phyloP scores from a whole-genome alignment of 2,888 invertebrate species.

The Noctua pronuba region DNA sequence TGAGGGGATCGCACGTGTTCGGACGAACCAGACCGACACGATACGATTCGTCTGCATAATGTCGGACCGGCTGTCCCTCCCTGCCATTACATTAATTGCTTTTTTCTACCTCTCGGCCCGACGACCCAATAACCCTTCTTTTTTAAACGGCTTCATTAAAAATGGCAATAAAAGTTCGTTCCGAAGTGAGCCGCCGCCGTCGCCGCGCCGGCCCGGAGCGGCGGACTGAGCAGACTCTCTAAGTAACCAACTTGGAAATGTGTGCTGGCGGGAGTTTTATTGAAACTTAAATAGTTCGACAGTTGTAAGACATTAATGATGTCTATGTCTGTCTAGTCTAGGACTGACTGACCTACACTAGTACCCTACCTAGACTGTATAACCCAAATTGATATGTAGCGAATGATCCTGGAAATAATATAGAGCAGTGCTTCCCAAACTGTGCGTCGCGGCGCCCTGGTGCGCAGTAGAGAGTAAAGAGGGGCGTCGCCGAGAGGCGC shows the following conservation, averaged over 20 bases:
- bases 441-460: too few species aligned
- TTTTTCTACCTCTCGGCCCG: constrained; percentile 69
- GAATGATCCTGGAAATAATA: background rate
- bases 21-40: constrained; percentile 23
- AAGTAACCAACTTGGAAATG: background rate
- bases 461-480: too few species aligned
- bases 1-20: constrained; percentile 15
- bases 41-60: constrained; percentile 67
- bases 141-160: constrained; percentile 79
- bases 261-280: constrained; percentile 3
- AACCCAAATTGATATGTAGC: background rate
- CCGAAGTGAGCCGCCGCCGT: background rate
- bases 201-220: background rate
- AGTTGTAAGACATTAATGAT: background rate
- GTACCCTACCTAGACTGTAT: background rate
- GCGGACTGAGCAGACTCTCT: background rate
- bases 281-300: constrained; percentile 5
- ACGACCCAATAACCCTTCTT: constrained; percentile 74
- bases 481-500: too few species aligned
- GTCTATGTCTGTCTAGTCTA: too few species aligned
- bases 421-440: too few species aligned
- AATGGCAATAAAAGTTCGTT: constrained; percentile 72
- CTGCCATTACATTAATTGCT: constrained; percentile 80
- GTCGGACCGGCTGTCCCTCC: constrained; percentile 35
- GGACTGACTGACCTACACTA: background rate